Base-by-base conservation (phyloP, 1,140 invertebrate species). In the Brachionus calyciflorus region DNA sequence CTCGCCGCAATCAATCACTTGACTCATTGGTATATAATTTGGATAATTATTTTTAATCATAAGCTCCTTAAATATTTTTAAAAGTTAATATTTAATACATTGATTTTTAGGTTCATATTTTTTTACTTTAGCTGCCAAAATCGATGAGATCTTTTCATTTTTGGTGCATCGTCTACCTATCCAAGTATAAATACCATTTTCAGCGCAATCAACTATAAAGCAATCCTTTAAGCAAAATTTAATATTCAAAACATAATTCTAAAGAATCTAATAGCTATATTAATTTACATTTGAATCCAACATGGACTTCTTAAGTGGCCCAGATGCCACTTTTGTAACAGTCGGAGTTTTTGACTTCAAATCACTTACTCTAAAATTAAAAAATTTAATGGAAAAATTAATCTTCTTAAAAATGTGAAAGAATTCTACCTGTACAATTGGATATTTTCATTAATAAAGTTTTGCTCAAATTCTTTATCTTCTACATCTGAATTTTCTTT, bases 141-240 rank as follows among this genome's bases (percentile, higher is more conserved):
- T 90, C 0, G 91, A 89, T 81, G 91, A 88, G 12, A 88, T 82
- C 80, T 91, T 92, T 85, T 94, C 92, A 81, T 90, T 88, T 63
- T 87, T 85, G 2, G 89, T 90, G 37, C 91, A 89, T 40, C 89
- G 87, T 80, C 89, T 91, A 24, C 93, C 92, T 68, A 93, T 88
- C 92, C 92, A 94, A 0, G 92, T 91, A 82, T 90, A 94, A 48
- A 94, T 88, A 33, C 90, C 91, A 55, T 91, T 90, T 68, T 88
- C 88, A 3, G 90, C 90, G 5, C 91, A 90, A 82, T 94, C 92
- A 81, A 94, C 83, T 77, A 94, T 90, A 79, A 92, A 94, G 77
- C 90, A 91, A 81, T 94, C 92, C 88, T 91, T 81, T 48, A 84
- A 82, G 79, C 70, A 80, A 77, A 65, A 79, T n/a, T n/a, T n/a